These are phyloP conservation scores for Colaptes auratus DNA, from an alignment of 2,113 vertebrate species.

Conservation along the genomic window DNA sequence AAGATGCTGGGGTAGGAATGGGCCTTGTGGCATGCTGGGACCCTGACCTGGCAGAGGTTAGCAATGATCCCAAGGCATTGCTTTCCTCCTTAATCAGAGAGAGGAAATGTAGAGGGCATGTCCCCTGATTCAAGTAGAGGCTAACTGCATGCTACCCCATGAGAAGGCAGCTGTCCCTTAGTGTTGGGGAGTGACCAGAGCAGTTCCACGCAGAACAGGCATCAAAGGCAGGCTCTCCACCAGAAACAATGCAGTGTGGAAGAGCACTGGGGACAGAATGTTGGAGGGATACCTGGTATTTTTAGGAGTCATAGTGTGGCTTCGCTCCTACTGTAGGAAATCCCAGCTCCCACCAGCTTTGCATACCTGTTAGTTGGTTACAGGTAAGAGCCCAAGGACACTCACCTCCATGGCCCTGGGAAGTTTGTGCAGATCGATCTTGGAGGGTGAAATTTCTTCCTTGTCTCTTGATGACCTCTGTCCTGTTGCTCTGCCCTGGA, in stretches of 20 bases:
- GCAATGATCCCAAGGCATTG: not conserved
- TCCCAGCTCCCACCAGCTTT: not conserved
- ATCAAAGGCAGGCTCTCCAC: not conserved
- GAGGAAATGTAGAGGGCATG: not conserved
- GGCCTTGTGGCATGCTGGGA: not conserved
- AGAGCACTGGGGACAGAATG: not conserved
- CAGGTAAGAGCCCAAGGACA: not conserved
- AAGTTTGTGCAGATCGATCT: not conserved
- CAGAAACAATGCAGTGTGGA: not conserved
- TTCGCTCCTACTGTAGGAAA: not conserved
- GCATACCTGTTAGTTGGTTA: not conserved
- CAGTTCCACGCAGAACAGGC: not conserved
- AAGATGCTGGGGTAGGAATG: not conserved
- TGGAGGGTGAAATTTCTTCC: not conserved
- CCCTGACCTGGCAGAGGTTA: not conserved
- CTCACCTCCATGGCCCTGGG: not conserved
- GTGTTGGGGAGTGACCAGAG: fast-evolving
- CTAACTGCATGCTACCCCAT: not conserved
- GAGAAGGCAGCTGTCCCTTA: not conserved
- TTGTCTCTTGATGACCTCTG: not conserved
- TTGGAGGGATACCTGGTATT: not conserved
- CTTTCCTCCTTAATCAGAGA: not conserved
- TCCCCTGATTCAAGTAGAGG: not conserved
- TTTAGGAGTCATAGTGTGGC: not conserved
- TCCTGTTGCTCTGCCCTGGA: conserved; percentile 31